A percentile compares a stretch with the other conserved stretches of the same genome.
Evolutionary conservation across 2,113 vertebrate genomes (phyloP).

Genomic region (Nansenia antarctica): DNA sequence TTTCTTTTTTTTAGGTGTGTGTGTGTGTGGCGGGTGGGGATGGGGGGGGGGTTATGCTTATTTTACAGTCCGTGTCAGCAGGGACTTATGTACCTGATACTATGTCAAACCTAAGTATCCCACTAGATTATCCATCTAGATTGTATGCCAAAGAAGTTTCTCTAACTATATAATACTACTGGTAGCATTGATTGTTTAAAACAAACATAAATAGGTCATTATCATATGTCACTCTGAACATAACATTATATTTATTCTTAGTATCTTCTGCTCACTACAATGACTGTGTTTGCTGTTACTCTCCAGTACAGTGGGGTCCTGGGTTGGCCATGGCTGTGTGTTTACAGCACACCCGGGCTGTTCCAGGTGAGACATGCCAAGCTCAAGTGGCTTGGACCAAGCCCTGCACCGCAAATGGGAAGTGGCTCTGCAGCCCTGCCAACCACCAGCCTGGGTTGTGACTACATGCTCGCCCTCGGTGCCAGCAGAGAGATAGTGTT

Average conservation of each 20-base stretch:
- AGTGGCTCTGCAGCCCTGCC: slow-evolving; percentile 64
- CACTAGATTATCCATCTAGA: too few species aligned
- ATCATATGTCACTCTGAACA: too few species aligned
- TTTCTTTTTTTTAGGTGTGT: neutral
- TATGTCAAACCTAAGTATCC: too few species aligned
- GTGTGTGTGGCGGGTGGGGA: too few species aligned
- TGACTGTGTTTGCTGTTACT: slow-evolving; percentile 17
- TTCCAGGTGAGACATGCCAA: slow-evolving; percentile 76
- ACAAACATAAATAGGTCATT: too few species aligned
- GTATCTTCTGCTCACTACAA: neutral
- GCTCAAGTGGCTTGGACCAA: slow-evolving; percentile 74
- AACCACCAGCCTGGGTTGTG: slow-evolving; percentile 47
- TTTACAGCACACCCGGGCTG: slow-evolving; percentile 63
- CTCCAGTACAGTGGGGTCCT: slow-evolving; percentile 49
- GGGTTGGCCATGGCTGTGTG: slow-evolving; percentile 49
- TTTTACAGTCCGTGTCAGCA: too few species aligned
- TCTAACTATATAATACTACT: too few species aligned
- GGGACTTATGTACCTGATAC: too few species aligned
- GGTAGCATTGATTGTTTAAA: too few species aligned
- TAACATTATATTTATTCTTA: too few species aligned
- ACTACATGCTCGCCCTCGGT: slow-evolving; percentile 39
- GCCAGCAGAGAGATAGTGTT: slow-evolving; percentile 45
- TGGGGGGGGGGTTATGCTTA: too few species aligned
- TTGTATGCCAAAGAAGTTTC: too few species aligned
- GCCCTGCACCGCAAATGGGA: slow-evolving; percentile 63